Base-by-base conservation (phyloP, 37 sponge, comb jelly and placozoan genomes). In the Bolinopsis microptera region DNA sequence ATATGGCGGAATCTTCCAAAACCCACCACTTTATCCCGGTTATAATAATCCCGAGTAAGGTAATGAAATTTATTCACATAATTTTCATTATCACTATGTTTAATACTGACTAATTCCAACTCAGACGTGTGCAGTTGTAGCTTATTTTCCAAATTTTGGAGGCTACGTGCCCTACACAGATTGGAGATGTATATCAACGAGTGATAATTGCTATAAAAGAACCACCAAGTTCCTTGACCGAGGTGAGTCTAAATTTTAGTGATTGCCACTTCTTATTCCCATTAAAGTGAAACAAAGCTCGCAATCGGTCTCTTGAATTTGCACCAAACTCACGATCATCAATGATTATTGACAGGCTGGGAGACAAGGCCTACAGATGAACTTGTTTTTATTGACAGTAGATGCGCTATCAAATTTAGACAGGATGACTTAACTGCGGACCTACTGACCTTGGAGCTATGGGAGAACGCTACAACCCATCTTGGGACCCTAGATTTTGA, bases 121-220 rank as follows among this genome's bases (percentile, higher is more conserved):
- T n/a, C 75, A 72, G 75, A 28, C 18, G 75, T 72, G 75, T 72
- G 75, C 75, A 2, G 5, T 72, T 8, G 75, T 72, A n/a, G 75
- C 75, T 23, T 72, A 72, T 21, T 72, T 72, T n/a, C 75, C 75
- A n/a, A 72, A 72, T n/a, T 72, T 72, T 72, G 75, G 75, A 30
- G 75, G 75, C 31, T 72, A 72, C 75, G 31, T 72, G 13, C 75
- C 75, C 75, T 72, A 72, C 26, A 24, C 75, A n/a, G 31, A 30
- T n/a, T 72, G 75, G 75, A n/a, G 75, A 28, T 72, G 75, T 28
- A 30, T 28, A n/a, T 72, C 31, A 8, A n/a, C 3, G 75, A 72
- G 75, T 28, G 26, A 72, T 8, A n/a, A 72, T n/a, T 72, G 75
- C 26, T 72, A 23, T 2, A 72, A 48, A 18, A 48, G 61, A 48